Evolutionary conservation across 2,797 vertebrate species (phyloP).

Genomic region (Pseudochirops cupreus): DNA sequence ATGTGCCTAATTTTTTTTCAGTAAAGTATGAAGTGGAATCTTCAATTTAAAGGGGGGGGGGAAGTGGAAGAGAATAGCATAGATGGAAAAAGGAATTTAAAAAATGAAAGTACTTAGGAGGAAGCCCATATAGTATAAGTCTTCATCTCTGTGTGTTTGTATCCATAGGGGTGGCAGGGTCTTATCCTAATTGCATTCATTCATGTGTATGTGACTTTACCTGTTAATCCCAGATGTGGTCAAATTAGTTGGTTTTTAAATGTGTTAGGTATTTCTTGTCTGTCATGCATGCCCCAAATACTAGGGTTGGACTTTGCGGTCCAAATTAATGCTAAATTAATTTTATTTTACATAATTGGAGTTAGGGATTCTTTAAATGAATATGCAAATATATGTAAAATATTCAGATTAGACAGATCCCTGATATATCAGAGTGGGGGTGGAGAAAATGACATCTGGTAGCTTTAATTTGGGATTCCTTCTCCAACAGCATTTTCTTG

Average conservation of each 20-base stretch:
- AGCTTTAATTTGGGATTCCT: conserved; percentile 51
- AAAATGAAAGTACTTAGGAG: background rate
- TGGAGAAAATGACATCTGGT: conserved; percentile 45
- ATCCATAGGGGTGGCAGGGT: background rate
- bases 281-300: conserved; percentile 37
- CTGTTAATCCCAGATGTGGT: conserved; percentile 34
- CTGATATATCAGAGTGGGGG: conserved; percentile 40
- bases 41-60: background rate
- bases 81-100: background rate
- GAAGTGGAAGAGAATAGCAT: background rate
- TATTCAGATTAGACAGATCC: conserved; percentile 64
- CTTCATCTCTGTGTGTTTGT: background rate
- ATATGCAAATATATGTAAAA: conserved; percentile 68
- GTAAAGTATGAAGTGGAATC: background rate
- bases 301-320: conserved; percentile 44
- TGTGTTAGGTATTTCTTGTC: conserved; percentile 41
- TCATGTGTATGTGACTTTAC: background rate
- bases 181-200: background rate
- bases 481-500: conserved; percentile 49
- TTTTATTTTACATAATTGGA: conserved; percentile 76
- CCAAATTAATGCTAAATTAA: conserved; percentile 60
- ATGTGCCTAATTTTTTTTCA: background rate
- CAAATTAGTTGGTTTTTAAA: conserved; percentile 42
- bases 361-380: conserved; percentile 66
- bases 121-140: background rate